Base-by-base conservation (phyloP, 2,888 invertebrate species). In the Pinctada fucata region DNA sequence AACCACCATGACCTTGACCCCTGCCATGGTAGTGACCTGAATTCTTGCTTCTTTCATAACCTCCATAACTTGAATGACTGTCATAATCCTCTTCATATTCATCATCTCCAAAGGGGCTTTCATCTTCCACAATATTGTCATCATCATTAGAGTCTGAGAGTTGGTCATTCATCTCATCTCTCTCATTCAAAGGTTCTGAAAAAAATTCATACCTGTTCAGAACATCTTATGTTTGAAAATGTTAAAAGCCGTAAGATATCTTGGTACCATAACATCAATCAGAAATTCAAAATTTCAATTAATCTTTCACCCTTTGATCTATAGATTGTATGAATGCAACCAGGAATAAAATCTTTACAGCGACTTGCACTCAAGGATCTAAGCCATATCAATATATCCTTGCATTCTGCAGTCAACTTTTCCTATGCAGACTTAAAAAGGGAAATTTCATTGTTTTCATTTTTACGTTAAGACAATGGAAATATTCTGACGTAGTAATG, bases 11-110 rank as follows among this genome's bases (percentile, higher is more conserved):
- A 67, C 78, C 79, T 74, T 82, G 79, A 10, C 66, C 68, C 16
- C 77, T 75, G 31, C 63, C 66, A n/a, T 81, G 75, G 65, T 72
- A 72, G 13, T 75, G 76, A 13, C 76, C 76, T 45, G 75, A 58
- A 10, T 10, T 6, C 31, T 10, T 31, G 31, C 45, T 67, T 67
- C 45, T 16, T 10, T 67, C 67, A 67, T n/a, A 67, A 13, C 13
- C 8, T 10, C 58, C 13, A 10, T 58, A 13, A 31, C 45, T 16
- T 74, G 48, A 10, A 5, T 63, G 66, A 16, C 51, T 74, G 10
- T 49, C 63, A 63, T 74, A 66, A 10, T 47, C 48, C 13, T 72
- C 52, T 51, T 52, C 52, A n/a, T 72, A 51, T 31, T 47, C 51
- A 10, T 72, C 72, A 2, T 72, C 72, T 52, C 47, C 51, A 52